A percentile compares a stretch with the other conserved stretches of the same genome.
Conservation (phyloP, 2,888 invertebrate species). For the Pollenia labialis region DNA sequence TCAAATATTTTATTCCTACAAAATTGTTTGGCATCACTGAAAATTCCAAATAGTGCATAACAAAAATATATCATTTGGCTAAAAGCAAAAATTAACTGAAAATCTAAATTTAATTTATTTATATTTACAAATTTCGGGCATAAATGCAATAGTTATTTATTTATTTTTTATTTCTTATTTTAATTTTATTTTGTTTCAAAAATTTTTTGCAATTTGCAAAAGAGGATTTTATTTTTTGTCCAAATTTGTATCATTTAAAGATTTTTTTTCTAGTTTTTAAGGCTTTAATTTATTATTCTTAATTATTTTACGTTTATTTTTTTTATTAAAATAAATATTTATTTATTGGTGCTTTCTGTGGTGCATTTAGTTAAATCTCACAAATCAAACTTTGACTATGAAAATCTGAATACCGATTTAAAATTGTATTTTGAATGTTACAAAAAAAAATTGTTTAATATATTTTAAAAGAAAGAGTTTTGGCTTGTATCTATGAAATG, state of each 20-base stretch:
- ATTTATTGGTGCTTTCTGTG: constrained; percentile 72
- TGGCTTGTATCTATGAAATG: too few species aligned
- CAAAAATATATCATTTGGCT: constrained; percentile 11
- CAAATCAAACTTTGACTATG: constrained; percentile 32
- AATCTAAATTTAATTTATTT: constrained; percentile 37
- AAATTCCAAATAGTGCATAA: not conserved
- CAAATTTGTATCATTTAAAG: constrained; percentile 24
- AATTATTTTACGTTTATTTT: constrained; percentile 55
- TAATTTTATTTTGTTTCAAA: constrained; percentile 45
- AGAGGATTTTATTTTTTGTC: constrained; percentile 26
- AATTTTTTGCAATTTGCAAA: constrained; percentile 17
- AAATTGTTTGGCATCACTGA: constrained; percentile 11
- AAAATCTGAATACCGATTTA: constrained; percentile 8
- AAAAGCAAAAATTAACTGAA: constrained; percentile 64
- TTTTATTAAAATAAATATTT: constrained; percentile 48
- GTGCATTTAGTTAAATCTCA: constrained; percentile 74
- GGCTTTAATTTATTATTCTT: constrained; percentile 51
- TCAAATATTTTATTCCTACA: constrained; percentile 9
- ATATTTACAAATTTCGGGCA: constrained; percentile 77
- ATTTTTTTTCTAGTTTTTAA: constrained; percentile 52
- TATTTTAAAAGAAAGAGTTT: not conserved
- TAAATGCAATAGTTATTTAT: constrained; percentile 78
- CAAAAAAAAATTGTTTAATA: not conserved
- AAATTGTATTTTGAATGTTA: not conserved
- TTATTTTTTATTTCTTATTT: constrained; percentile 53